Evolutionary conservation across 2,888 invertebrate species (phyloP), one percentile per base, ranked within the genome.

Genomic region (Platerodrilus igneus): DNA sequence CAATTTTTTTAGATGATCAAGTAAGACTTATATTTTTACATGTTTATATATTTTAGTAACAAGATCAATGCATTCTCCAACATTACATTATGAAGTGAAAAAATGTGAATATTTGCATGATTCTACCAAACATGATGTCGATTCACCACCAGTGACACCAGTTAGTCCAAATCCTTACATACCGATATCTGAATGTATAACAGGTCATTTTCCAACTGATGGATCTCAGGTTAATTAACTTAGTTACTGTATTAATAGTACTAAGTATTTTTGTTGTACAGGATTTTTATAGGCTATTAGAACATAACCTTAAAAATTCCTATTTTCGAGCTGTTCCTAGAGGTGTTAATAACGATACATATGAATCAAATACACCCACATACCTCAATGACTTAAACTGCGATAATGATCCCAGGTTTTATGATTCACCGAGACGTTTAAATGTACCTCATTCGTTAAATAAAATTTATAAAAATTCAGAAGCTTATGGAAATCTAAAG

Each of bases 181-280:
- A 68, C 87, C 90, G 5, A 89, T 93, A 53, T 91, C 89, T 36
- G 92, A 93, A 68, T 93, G 93, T 66, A 84, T 88, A 54, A 89
- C 92, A 18, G 93, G 93, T 32, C 78, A 77, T 30, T 59, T 59
- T 9, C 62, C 63, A 4, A 48, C 59, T 21, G 52, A 57, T 40
- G 58, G 59, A 29, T 48, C 55, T 10, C 57, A 60, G 52, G 60
- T 62, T 45, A 47, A 49, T 22, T n/a, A n/a, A n/a, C n/a, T n/a
- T n/a, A n/a, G n/a, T n/a, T n/a, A n/a, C 3, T 23, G 13, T 11
- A 11, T 4, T 23, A 23, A n/a, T n/a, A n/a, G n/a, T n/a, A n/a
- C n/a, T n/a, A n/a, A n/a, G n/a, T n/a, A n/a, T n/a, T n/a, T n/a
- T n/a, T n/a, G n/a, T n/a, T n/a, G n/a, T 26, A 17, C 38, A 62